Conservation (phyloP, 2,888 invertebrate species). For the Eupeodes luniger region DNA sequence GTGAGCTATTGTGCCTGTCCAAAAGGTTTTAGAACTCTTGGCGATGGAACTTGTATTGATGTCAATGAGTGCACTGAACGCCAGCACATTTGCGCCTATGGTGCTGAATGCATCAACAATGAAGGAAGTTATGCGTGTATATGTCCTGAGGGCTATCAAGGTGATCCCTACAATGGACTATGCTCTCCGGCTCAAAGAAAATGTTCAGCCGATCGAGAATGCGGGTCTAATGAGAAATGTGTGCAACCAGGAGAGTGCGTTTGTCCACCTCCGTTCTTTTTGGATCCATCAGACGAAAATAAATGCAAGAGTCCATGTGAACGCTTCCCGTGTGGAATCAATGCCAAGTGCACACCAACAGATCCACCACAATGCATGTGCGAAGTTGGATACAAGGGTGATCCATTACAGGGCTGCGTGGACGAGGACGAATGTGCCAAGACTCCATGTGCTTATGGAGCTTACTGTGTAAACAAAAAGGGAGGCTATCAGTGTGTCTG, state of each 20-base stretch:
- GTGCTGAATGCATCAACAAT: slow-evolving; percentile 93
- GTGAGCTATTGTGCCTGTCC: slow-evolving; percentile 97
- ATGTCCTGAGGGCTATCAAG: slow-evolving; percentile 92
- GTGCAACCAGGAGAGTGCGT: slow-evolving; percentile 96
- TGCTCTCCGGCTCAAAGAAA: slow-evolving; percentile 93
- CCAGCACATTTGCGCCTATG: slow-evolving; percentile 91
- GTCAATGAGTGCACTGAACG: slow-evolving; percentile 93
- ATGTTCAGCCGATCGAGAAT: slow-evolving; percentile 93
- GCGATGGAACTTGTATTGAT: slow-evolving; percentile 92
- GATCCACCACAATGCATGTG: slow-evolving; percentile 96
- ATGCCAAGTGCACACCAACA: slow-evolving; percentile 94
- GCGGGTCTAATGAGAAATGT: slow-evolving; percentile 94
- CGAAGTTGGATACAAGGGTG: slow-evolving; percentile 93
- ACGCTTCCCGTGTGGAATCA: slow-evolving; percentile 94
- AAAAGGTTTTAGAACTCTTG: slow-evolving; percentile 90
- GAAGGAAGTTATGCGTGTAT: slow-evolving; percentile 91
- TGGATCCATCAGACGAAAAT: slow-evolving; percentile 92
- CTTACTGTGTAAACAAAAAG: slow-evolving; percentile 93
- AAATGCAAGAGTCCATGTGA: slow-evolving; percentile 97
- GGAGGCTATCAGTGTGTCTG: slow-evolving; percentile 94
- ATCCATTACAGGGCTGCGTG: slow-evolving; percentile 92
- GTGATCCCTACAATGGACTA: slow-evolving; percentile 92
- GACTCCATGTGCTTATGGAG: slow-evolving; percentile 94
- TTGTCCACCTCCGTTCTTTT: slow-evolving; percentile 95
- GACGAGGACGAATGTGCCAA: slow-evolving; percentile 94